Evolutionary conservation across 2,888 invertebrate genomes (phyloP).

Genomic region (Barypeithes pellucidus): DNA sequence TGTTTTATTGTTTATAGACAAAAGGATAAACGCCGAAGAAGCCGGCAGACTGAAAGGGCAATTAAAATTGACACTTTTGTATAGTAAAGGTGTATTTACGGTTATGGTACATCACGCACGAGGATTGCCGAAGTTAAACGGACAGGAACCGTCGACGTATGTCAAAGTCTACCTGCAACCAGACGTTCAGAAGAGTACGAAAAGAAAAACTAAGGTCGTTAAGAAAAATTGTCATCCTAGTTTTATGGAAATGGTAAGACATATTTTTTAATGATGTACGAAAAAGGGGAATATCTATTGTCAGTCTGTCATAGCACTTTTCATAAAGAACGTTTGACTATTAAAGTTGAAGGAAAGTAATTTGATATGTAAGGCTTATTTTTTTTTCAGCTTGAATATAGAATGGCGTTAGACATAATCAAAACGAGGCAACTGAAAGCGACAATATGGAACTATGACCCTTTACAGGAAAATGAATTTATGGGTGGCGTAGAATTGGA

Average conservation of each 20-base stretch:
- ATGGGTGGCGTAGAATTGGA: conserved; percentile 92
- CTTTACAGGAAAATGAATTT: conserved; percentile 94
- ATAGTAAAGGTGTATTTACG: conserved; percentile 81
- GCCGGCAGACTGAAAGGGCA: conserved; percentile 77
- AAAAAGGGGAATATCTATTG: too few species aligned
- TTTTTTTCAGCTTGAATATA: conserved; percentile 85
- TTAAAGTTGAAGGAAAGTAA: too few species aligned
- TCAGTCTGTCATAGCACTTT: too few species aligned
- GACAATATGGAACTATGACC: conserved; percentile 95
- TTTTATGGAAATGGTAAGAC: conserved; percentile 95
- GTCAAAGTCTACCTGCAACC: conserved; percentile 95
- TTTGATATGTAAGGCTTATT: neutral
- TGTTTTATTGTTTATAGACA: conserved; percentile 60
- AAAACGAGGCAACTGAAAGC: conserved; percentile 87
- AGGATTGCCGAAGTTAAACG: conserved; percentile 86
- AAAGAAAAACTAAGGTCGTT: conserved; percentile 95
- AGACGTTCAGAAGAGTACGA: conserved; percentile 92
- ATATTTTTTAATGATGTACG: too few species aligned
- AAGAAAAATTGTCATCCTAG: conserved; percentile 95
- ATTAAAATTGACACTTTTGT: conserved; percentile 85
- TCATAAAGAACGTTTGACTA: too few species aligned
- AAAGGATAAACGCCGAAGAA: conserved; percentile 61
- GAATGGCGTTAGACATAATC: conserved; percentile 87
- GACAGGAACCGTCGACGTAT: conserved; percentile 90
- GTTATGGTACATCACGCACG: conserved; percentile 94